A percentile compares a stretch with the other conserved stretches of the same genome.
Evolutionary conservation across 2,888 invertebrate genomes (phyloP).

Genomic region (Aphodius sticticus): DNA sequence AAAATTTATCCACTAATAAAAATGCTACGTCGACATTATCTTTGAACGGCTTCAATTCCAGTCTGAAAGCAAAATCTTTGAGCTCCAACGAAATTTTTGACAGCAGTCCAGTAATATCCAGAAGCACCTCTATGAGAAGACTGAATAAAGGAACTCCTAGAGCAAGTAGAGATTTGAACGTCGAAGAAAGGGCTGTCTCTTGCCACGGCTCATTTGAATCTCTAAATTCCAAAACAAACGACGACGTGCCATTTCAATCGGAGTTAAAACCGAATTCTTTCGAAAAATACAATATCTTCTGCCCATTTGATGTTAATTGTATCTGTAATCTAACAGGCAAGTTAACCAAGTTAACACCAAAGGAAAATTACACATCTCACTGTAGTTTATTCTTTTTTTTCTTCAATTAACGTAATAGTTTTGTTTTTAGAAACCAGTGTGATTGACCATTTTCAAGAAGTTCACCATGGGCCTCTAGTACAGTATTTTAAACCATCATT

Average conservation of each 20-base stretch:
- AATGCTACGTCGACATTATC: slow-evolving; percentile 40
- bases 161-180: slow-evolving; percentile 39
- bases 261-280: slow-evolving; percentile 16
- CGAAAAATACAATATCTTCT: slow-evolving; percentile 45
- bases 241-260: slow-evolving; percentile 36
- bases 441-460: slow-evolving; percentile 52
- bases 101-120: slow-evolving; percentile 49
- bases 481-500: slow-evolving; percentile 55
- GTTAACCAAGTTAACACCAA: neutral
- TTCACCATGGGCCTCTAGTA: slow-evolving; percentile 54
- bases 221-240: slow-evolving; percentile 42
- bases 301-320: slow-evolving; percentile 52
- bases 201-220: slow-evolving; percentile 55
- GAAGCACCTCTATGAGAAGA: slow-evolving; percentile 48
- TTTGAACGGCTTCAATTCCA: slow-evolving; percentile 44
- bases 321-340: slow-evolving; percentile 47
- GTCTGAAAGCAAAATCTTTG: slow-evolving; percentile 58
- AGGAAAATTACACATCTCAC: neutral
- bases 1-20: slow-evolving; percentile 57
- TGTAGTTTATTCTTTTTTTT: slow-evolving; percentile 21
- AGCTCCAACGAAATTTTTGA: slow-evolving; percentile 62
- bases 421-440: neutral
- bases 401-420: neutral
- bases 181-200: slow-evolving; percentile 47
- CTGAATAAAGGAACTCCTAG: slow-evolving; percentile 43